Base-by-base conservation (phyloP, 2,113 vertebrate species). In the Camelus bactrianus region DNA sequence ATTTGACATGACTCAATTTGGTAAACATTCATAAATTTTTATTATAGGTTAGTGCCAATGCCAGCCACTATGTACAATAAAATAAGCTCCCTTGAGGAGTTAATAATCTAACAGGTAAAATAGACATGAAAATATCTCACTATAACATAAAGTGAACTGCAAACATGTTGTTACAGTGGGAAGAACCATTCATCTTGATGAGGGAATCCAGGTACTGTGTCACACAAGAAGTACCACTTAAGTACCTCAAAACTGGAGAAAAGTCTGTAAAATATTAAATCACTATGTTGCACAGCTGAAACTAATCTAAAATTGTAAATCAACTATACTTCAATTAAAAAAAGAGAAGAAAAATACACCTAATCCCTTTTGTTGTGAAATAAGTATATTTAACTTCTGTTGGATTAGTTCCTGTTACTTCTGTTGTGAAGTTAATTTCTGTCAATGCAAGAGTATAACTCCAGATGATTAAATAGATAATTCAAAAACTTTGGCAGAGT, bases 1-100 rank as follows among this genome's bases (percentile, higher is more conserved):
- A 50, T 73, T 84, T 48, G 64, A 42, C 60, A 82, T 35, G 28
- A 88, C 64, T 96, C 67, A 92, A 32, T 54, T 76, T 89, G 60
- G 73, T 62, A 76, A 65, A 75, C 3, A 91, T 15, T 91, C 79
- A 77, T 65, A 92, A 56, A 90, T 95, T 87, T 16, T 94, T 94
- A 64, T 38, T 77, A 38, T 24, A 88, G 4, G 17, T 54, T 89
- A 52, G 15, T 56, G 73, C 42, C 5, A 85, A 81, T 35, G 15
- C 0, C 26, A 90, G 46, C 38, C 6, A 79, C n/a, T 46, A 24
- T 48, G 81, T 81, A 76, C 9, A 84, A 91, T 81, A 32, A 93
- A 89, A 35, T 91, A 87, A 62, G 3, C 15, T 62, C 16, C 22
- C 16, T 85, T 17, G 42, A 77, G 35, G 7, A 64, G 26, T n/a